Evolutionary conservation across 2,888 invertebrate genomes (phyloP), one percentile per base, ranked within the genome.

Genomic region (Schizaphis graminum): DNA sequence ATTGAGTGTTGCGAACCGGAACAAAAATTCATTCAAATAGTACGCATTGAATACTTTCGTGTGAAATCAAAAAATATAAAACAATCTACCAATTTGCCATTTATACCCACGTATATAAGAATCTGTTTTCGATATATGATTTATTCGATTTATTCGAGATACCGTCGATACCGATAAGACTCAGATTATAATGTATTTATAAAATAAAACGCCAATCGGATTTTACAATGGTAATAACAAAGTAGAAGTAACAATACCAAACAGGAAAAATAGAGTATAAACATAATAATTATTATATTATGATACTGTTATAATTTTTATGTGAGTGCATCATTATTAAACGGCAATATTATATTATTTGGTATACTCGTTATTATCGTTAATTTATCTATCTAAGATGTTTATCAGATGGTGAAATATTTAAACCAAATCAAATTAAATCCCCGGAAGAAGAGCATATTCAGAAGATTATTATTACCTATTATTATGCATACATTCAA

Each of bases 381-480:
- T 77, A 77, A 7, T 26, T 8, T 77, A 35, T 67, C 56, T 44
- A 91, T 86, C 91, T 47, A 56, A 44, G 47, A 92, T 87, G 67
- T 67, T 92, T 61, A 44, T 92, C 92, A 92, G 49, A 35, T 61
- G 87, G 49, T 41, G 35, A 41, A 61, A 67, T 47, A 92, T 92
- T 92, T 61, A 87, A 87, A 87, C n/a, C 92, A 5, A 92, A 92
- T 67, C 49, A 41, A 92, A 67, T 92, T 88, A 88, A 92, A 92
- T 67, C 88, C 53, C 67, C 49, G 88, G 87, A 53, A 47, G 61
- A 91, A 47, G 35, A 61, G 86, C 61, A 47, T 67, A 88, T 67
- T 88, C 87, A 28, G 35, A 53, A 92, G 87, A 92, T 53, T 44
- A 89, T 24, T 56, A 41, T 67, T 49, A 53, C 53, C 53, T 53